Evolutionary conservation across 2,113 vertebrate genomes (phyloP), one percentile per base, ranked within the genome.

Genomic region (Verasper variegatus): DNA sequence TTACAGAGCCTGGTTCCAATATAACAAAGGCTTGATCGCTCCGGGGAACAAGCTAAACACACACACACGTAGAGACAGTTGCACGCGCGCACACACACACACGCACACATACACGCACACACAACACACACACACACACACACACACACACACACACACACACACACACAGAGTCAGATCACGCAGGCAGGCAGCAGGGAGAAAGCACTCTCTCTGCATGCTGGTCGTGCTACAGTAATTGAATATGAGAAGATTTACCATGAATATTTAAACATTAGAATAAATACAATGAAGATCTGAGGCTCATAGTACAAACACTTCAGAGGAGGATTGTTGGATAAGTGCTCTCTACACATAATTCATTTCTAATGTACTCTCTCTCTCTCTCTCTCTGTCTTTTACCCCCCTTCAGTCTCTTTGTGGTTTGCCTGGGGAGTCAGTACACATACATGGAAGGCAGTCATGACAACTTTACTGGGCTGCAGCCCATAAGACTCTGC

Each of bases 261-360:
- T 95, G 95, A 95, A 96, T 96, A 96, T 94, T 95, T 95, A 93
- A 95, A 94, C 93, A 95, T 89, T 91, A 95, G 95, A 97, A 96
- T 92, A 97, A 96, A 95, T 94, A 96, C 89, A 94, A 92, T 91
- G 86, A 89, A 92, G 90, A 93, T 93, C 87, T 92, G 88, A 87
- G 88, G 90, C 91, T 92, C 85, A 88, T 82, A 87, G 87, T 91
- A 85, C 89, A 92, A 93, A 92, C 90, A 92, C 91, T 91, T 88
- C 77, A 90, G 83, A 89, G 85, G 81, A 89, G 82, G 87, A 90
- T 79, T 86, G 89, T 83, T 89, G 86, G 91, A 92, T 92, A 92
- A 92, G 89, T 90, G 91, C 91, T 92, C 89, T 84, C 86, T 85
- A 71, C 89, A 84, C 81, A 85, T 90, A 91, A 91, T 91, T 92